Base-by-base conservation (phyloP, 2,888 invertebrate species). In the Heliconius hortense region DNA sequence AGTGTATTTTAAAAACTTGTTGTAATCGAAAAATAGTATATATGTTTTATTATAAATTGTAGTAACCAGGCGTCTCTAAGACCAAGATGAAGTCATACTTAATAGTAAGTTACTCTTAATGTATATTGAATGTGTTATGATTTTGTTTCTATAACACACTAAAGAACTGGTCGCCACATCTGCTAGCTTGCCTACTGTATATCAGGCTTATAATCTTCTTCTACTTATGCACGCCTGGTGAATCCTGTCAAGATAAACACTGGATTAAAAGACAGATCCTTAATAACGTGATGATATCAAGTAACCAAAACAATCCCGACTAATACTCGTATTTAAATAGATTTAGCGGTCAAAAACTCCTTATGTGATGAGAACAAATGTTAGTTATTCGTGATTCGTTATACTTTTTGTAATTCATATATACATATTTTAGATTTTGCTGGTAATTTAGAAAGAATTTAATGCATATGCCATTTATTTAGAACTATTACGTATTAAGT, bases 121-220 rank as follows among this genome's bases (percentile, higher is more conserved):
- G 76, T 81, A 75, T 81, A 82, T 80, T 85, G 82, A 84, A 86
- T 84, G 84, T 84, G 85, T 81, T 87, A 85, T 86, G 84, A 84
- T 86, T 85, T 82, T 80, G 79, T 74, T 79, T 70, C 39, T 56
- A 56, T 64, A 75, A 79, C 77, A 78, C 73, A 76, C 70, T 76
- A 67, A 73, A 72, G 77, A 81, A 82, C 80, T 82, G 81, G 79
- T 77, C 75, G 80, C 74, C 76, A 81, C 87, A 87, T 87, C 87
- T 88, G 88, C 85, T 76, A 72, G 76, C 75, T 76, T 63, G 72
- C 78, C 76, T 75, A 59, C 77, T 70, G 56, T 67, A 67, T 78
- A 78, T 77, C 79, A 78, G 78, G 76, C 72, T 78, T 76, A 80
- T 78, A 76, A 79, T 79, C 77, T 79, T 79, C 72, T 69, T 73